A percentile compares a stretch with the other conserved stretches of the same genome.
These are phyloP conservation scores for Rutpela maculata DNA, from an alignment of 2,888 invertebrate genomes.

Conservation along the genomic window DNA sequence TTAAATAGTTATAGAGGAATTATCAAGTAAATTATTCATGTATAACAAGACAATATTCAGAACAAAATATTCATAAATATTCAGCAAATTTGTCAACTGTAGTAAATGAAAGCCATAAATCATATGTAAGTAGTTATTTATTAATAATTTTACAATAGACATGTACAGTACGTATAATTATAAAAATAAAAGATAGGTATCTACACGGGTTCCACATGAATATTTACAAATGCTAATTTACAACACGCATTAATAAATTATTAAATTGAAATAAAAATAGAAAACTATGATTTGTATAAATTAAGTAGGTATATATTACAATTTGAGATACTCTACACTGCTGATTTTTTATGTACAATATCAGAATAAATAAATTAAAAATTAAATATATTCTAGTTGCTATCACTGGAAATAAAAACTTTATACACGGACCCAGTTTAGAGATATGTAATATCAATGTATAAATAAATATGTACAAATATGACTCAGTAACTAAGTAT, in stretches of 20 bases:
- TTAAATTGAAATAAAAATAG: slow-evolving; percentile 53
- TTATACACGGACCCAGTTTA: slow-evolving; percentile 35
- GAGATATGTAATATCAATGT: slow-evolving; percentile 45
- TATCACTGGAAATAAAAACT: slow-evolving; percentile 39
- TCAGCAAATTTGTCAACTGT: neutral
- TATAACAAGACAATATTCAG: too few species aligned
- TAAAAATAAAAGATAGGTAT: slow-evolving; percentile 58
- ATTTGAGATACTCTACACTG: slow-evolving; percentile 67
- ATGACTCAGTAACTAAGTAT: slow-evolving; percentile 46
- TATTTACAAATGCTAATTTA: slow-evolving; percentile 63
- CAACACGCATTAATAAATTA: slow-evolving; percentile 62
- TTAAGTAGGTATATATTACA: slow-evolving; percentile 61
- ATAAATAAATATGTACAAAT: slow-evolving; percentile 52
- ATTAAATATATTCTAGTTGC: slow-evolving; percentile 38
- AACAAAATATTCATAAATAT: too few species aligned
- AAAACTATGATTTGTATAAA: slow-evolving; percentile 57
- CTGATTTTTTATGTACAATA: slow-evolving; percentile 66
- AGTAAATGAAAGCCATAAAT: neutral
- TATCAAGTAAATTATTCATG: too few species aligned
- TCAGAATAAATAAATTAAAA: slow-evolving; percentile 59
- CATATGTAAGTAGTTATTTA: slow-evolving; percentile 54
- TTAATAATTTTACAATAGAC: slow-evolving; percentile 62
- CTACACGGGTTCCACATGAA: slow-evolving; percentile 56
- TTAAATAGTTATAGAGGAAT: too few species aligned
- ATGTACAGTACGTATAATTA: slow-evolving; percentile 65